phyloP scores from a whole-genome alignment of 1,140 invertebrate genomes.

The Tetramorium parvispinum region DNA sequence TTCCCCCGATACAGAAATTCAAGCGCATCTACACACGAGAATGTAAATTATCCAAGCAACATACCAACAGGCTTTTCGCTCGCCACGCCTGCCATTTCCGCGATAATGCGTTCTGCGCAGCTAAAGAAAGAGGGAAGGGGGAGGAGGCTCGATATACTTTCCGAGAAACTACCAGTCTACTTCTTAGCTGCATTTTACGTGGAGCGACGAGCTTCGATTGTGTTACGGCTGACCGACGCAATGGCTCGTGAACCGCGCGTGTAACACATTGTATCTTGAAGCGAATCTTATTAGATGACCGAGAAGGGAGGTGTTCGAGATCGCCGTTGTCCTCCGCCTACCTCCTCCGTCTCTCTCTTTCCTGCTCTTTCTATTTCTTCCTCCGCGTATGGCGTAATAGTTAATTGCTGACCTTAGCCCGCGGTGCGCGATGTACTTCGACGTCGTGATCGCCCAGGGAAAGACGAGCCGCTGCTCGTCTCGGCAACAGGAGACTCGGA shows the following conservation, averaged over 20 bases:
- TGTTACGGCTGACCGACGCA: conserved; percentile 53
- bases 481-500: conserved; percentile 22
- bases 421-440: conserved; percentile 54
- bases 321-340: conserved; percentile 16
- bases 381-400: conserved; percentile 38
- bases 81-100: conserved; percentile 46
- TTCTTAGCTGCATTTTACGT: conserved; percentile 51
- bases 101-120: conserved; percentile 53
- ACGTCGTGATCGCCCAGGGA: conserved; percentile 52
- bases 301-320: conserved; percentile 47
- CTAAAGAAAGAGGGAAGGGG: conserved; percentile 25
- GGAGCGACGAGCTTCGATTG: conserved; percentile 29
- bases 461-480: conserved; percentile 39
- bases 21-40: conserved; percentile 65
- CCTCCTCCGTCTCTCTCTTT: background rate
- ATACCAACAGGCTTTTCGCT: conserved; percentile 49
- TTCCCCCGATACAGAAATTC: conserved; percentile 47
- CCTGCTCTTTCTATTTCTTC: conserved; percentile 27
- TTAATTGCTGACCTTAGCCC: conserved; percentile 59
- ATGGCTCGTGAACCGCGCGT: conserved; percentile 47
- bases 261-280: conserved; percentile 61
- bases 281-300: conserved; percentile 56
- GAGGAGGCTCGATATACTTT: conserved; percentile 49
- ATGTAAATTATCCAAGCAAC: conserved; percentile 43
- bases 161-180: conserved; percentile 32